Evolutionary conservation across 2,888 invertebrate species (phyloP), one percentile per base, ranked within the genome.

Genomic region (Chaetogeoica ovagalla): DNA sequence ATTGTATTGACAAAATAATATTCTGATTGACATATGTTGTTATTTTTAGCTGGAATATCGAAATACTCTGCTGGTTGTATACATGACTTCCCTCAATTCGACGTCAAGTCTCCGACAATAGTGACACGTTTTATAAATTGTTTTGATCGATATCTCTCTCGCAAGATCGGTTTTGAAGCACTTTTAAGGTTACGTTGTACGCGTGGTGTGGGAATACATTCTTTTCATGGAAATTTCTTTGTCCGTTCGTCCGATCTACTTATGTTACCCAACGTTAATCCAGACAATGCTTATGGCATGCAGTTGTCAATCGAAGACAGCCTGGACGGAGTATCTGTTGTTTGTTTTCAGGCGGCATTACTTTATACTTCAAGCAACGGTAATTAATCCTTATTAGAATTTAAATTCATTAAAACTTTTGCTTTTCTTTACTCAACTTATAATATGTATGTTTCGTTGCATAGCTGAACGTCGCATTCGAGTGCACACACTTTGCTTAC

Each of bases 191-290:
- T 99, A 83, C 90, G 98, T 9, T 98, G 97, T 86, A 96, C 97
- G 2, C 90, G 93, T 85, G 98, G 98, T 21, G 88, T 99, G 81
- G 90, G 95, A 43, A 95, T 99, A 84, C 97, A 98, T 87, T 96
- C 97, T 85, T 99, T 99, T 91, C 98, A 98, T 88, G 99, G 99
- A 62, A 98, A 98, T 88, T 98, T 98, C 90, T 99, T 99, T 88
- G 98, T 99, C 72, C 91, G 99, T 6, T 98, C 98, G 0, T 97
- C 98, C 6, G 98, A 99, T 88, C 89, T 99, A 79, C 88, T 99
- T 81, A 96, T 97, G 17, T 88, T 99, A 84, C 98, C 99, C 60
- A 98, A 98, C 88, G 93, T 98, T 82, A 98, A 97, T 86, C 98
- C 99, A 0, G 99, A 99, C 87, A 94, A 97, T 8, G 98, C 96